Evolutionary conservation across 2,888 invertebrate genomes (phyloP).

Genomic region (Cenopis cana): DNA sequence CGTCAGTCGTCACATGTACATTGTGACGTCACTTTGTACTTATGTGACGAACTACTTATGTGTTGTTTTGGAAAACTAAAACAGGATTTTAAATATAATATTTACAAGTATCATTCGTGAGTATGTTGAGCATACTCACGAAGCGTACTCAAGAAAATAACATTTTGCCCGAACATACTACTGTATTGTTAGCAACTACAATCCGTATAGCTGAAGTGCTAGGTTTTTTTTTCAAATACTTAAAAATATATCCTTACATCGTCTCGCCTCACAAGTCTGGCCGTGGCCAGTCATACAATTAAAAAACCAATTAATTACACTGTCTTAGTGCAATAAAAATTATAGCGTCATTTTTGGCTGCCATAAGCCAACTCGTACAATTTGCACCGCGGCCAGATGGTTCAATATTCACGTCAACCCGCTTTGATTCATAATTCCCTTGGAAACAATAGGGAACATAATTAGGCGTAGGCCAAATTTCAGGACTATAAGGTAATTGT

Average conservation of each 20-base stretch:
- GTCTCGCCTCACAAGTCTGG: too few relatives aligned
- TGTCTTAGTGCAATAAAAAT: conserved; percentile 1
- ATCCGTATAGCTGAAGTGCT: background rate
- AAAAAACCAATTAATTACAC: background rate
- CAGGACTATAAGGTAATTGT: background rate
- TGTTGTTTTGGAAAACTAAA: too few relatives aligned
- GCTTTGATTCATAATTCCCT: conserved; percentile 19
- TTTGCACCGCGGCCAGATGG: conserved; percentile 22
- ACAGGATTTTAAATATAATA: too few relatives aligned
- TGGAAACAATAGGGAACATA: conserved; percentile 3
- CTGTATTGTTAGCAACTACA: background rate
- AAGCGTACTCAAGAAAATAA: too few relatives aligned
- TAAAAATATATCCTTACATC: too few relatives aligned
- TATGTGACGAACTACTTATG: too few relatives aligned
- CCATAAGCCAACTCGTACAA: conserved; percentile 16
- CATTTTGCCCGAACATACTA: background rate
- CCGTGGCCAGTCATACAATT: background rate
- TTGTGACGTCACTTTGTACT: too few relatives aligned
- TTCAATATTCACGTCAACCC: conserved; percentile 17
- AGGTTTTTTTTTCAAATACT: too few relatives aligned
- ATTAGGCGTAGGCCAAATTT: background rate
- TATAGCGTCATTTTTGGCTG: conserved; percentile 17
- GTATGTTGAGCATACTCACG: too few relatives aligned
- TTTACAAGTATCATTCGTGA: too few relatives aligned
- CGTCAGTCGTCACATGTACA: too few relatives aligned